A percentile compares a stretch with the other conserved stretches of the same genome.
phyloP scores from a whole-genome alignment of 2,888 invertebrate genomes.

The Brenthis daphne region DNA sequence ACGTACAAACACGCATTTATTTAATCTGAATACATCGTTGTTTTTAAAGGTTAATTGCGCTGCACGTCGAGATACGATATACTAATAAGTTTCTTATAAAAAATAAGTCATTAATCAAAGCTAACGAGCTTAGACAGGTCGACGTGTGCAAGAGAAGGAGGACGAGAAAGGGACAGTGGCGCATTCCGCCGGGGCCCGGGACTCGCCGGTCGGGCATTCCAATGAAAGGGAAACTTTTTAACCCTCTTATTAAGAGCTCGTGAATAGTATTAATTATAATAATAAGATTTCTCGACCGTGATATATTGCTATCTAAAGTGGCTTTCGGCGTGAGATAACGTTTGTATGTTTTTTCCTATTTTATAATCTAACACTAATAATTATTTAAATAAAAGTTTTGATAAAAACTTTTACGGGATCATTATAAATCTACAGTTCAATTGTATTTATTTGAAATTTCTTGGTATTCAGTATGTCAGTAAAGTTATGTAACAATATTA shows the following conservation, averaged over 20 bases:
- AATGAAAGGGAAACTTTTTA: slow-evolving; percentile 67
- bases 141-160: slow-evolving; percentile 47
- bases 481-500: too few species aligned
- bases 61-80: slow-evolving; percentile 49
- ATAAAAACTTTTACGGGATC: slow-evolving; percentile 3
- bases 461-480: too few species aligned
- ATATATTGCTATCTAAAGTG: slow-evolving; percentile 47
- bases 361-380: background rate
- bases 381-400: slow-evolving; percentile 5
- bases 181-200: slow-evolving; percentile 66
- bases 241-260: slow-evolving; percentile 55
- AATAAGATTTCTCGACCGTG: slow-evolving; percentile 50
- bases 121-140: slow-evolving; percentile 61
- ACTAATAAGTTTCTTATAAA: slow-evolving; percentile 47
- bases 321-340: slow-evolving; percentile 10
- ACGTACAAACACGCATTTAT: background rate
- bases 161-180: slow-evolving; percentile 61
- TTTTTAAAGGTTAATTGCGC: slow-evolving; percentile 54
- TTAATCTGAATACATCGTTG: slow-evolving; percentile 19
- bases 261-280: slow-evolving; percentile 56
- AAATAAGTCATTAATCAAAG: slow-evolving; percentile 67
- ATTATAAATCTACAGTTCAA: too few species aligned
- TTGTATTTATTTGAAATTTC: too few species aligned
- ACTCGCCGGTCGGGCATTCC: slow-evolving; percentile 58
- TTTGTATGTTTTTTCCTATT: slow-evolving; percentile 9